phyloP scores from a whole-genome alignment of 2,113 vertebrate genomes.

The Pogonocichla stellata region DNA sequence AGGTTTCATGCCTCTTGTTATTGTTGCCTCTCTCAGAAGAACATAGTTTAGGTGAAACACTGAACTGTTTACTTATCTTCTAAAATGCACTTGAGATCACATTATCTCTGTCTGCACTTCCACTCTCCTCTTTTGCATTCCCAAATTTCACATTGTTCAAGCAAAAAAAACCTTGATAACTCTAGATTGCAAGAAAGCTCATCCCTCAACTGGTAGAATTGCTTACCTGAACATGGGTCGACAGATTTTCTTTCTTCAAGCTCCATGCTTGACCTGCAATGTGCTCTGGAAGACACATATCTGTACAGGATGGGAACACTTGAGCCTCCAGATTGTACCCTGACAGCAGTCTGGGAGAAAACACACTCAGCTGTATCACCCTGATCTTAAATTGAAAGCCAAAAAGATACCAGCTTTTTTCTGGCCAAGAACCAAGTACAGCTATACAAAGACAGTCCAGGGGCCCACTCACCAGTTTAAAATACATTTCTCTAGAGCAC shows the following conservation, averaged over 20 bases:
- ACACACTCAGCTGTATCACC: not conserved
- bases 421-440: not conserved
- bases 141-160: not conserved
- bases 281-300: accelerated
- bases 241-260: not conserved
- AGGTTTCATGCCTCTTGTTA: slow-evolving; percentile 1
- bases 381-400: not conserved
- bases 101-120: not conserved
- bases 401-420: not conserved
- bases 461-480: not conserved
- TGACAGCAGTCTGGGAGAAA: not conserved
- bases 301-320: not conserved
- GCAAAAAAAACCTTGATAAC: not conserved
- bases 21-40: not conserved
- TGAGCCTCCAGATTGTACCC: not conserved
- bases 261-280: not conserved
- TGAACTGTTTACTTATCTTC: not conserved
- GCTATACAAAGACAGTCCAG: not conserved
- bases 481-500: not conserved
- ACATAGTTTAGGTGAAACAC: not conserved
- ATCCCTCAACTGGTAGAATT: not conserved
- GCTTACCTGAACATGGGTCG: not conserved
- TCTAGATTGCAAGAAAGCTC: not conserved
- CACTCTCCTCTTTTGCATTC: not conserved
- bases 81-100: not conserved